Evolutionary conservation across 1,140 invertebrate genomes (phyloP).

Genomic region (Drosophila lowei): DNA sequence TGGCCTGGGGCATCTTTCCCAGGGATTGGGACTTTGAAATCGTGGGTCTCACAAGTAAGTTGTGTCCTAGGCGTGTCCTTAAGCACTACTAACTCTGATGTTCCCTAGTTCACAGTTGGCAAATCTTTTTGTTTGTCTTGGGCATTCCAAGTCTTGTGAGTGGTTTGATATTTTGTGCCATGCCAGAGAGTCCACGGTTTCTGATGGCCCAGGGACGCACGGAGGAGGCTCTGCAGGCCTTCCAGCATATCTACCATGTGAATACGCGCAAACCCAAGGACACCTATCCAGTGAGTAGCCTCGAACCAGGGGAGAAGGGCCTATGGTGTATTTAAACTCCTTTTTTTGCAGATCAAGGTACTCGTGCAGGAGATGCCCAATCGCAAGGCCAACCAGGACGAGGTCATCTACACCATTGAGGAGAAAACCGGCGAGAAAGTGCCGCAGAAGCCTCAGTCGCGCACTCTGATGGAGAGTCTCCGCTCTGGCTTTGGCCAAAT

Average conservation of each 20-base stretch:
- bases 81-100: not conserved
- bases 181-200: slow-evolving; percentile 93
- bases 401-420: slow-evolving; percentile 71
- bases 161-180: slow-evolving; percentile 85
- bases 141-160: slow-evolving; percentile 87
- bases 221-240: slow-evolving; percentile 85
- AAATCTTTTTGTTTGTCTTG: slow-evolving; percentile 88
- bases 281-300: slow-evolving; percentile 86
- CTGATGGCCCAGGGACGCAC: slow-evolving; percentile 89
- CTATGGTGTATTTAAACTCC: not conserved
- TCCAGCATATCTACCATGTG: slow-evolving; percentile 64
- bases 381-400: slow-evolving; percentile 48
- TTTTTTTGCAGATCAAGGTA: slow-evolving; percentile 50
- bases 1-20: slow-evolving; percentile 85
- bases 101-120: slow-evolving; percentile 87
- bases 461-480: slow-evolving; percentile 57
- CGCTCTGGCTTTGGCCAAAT: slow-evolving; percentile 66
- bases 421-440: slow-evolving; percentile 36
- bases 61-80: not conserved
- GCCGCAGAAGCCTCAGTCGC: slow-evolving; percentile 23
- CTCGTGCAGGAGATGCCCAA: slow-evolving; percentile 67
- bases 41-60: slow-evolving; percentile 86
- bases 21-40: slow-evolving; percentile 81
- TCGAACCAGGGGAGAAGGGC: not conserved
- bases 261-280: slow-evolving; percentile 86